Base-by-base conservation (phyloP, 2,888 invertebrate genomes). In the Psococerastis gibbosa region DNA sequence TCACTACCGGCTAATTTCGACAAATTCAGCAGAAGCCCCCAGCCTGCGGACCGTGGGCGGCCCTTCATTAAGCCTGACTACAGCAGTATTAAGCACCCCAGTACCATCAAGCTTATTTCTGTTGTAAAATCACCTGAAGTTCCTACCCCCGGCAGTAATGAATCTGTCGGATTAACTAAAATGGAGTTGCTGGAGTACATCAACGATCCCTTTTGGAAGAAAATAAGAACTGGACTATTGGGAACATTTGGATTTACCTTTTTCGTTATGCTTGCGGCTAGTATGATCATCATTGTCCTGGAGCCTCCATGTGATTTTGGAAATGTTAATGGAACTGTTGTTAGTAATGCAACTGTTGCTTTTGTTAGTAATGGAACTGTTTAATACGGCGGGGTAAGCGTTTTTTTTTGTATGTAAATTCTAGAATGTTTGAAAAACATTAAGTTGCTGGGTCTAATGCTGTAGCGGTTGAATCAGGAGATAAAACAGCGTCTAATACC, bases 91-190 rank as follows among this genome's bases (percentile, higher is more conserved):
- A 38, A 38, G 22, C 38, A 38, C 22, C 38, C 38, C 9, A 38
- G 38, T 11, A 38, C 38, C 5, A 38, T 38, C 17, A 38, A 38
- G 22, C 22, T 38, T 13, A 38, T 38, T 13, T 38, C 38, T 16
- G 38, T 38, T 5, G 38, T 38, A 4, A 38, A 38, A 20, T 18
- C 16, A 5, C 9, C 6, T 5, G 18, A 38, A 20, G 33, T 9
- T 4, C 38, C 38, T 5, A 16, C 6, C 8, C 9, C 20, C 20
- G 38, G n/a, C 6, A 11, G 20, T 18, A 20, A 38, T 18, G 3
- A 18, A 20, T 38, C 20, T 17, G 38, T 38, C 6, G 38, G 38
- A 11, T 20, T 38, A 11, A 38, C 38, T 13, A 38, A 38, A 20
- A 13, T n/a, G 20, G 38, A 38, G 20, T 22, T 38, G 17, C 8